Conservation (phyloP, 2,888 invertebrate genomes). For the Diloba caeruleocephala region DNA sequence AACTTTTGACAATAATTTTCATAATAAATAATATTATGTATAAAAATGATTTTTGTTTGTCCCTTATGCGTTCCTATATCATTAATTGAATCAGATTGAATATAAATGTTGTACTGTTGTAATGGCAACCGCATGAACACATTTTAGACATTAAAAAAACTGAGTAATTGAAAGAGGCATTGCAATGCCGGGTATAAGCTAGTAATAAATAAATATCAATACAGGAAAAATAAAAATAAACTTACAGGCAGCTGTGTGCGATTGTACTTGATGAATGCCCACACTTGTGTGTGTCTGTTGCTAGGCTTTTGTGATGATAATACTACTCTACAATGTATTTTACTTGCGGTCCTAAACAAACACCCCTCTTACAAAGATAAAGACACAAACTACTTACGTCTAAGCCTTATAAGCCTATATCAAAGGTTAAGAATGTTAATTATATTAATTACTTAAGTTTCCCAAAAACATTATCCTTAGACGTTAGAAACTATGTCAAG, state of each 20-base stretch:
- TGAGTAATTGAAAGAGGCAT: no score
- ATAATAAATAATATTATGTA: no score
- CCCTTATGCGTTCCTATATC: no score
- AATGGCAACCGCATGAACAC: no score
- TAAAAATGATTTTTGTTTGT: no score
- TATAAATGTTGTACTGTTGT: no score
- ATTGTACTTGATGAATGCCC: constrained; percentile 13
- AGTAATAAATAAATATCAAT: neutral
- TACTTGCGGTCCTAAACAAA: constrained; percentile 54
- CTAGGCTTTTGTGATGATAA: constrained; percentile 30
- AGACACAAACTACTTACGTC: constrained; percentile 44
- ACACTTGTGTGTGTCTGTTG: constrained; percentile 13
- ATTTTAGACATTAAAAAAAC: no score
- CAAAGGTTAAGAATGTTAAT: constrained; percentile 46
- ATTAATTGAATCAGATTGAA: no score
- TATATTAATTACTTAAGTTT: constrained; percentile 39
- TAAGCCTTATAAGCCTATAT: constrained; percentile 46
- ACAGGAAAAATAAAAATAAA: constrained; percentile 5
- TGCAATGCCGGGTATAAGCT: no score
- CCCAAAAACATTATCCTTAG: constrained; percentile 15
- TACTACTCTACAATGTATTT: constrained; percentile 40
- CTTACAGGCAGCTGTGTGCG: constrained; percentile 7
- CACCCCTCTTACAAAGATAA: constrained; percentile 39
- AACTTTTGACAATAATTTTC: no score
- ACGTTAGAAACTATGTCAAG: constrained; percentile 28